Evolutionary conservation across 2,113 vertebrate genomes (phyloP).

Genomic region (Pedionomus torquatus): DNA sequence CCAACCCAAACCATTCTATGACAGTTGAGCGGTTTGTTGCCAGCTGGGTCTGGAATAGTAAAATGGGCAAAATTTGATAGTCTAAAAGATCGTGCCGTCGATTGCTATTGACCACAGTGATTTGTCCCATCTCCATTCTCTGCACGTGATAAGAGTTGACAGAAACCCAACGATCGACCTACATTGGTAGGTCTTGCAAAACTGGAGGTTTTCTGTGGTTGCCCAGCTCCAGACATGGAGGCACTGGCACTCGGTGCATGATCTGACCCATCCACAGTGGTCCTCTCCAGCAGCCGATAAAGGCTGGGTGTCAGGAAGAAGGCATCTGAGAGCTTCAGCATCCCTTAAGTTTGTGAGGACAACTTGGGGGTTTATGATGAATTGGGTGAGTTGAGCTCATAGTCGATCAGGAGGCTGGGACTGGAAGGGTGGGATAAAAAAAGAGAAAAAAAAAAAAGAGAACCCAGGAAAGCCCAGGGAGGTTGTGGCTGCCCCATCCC

Average conservation of each 20-base stretch:
- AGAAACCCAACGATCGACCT: background rate
- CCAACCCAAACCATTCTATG: background rate
- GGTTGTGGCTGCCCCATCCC: too few species aligned
- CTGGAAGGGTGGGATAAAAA: background rate
- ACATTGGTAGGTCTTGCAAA: background rate
- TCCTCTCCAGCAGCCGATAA: background rate
- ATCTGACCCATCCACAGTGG: rapidly evolving
- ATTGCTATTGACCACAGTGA: background rate
- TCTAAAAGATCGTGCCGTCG: rapidly evolving
- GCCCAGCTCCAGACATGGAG: too few species aligned
- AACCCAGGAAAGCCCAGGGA: too few species aligned
- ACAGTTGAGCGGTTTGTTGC: background rate
- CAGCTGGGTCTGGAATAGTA: background rate
- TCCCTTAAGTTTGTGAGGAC: too few species aligned
- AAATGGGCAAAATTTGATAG: too few species aligned
- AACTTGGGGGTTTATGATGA: background rate
- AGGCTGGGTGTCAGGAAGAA: background rate
- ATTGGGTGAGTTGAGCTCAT: background rate
- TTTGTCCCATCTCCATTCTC: background rate
- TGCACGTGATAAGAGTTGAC: rapidly evolving
- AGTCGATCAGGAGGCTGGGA: background rate
- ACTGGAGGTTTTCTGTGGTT: background rate
- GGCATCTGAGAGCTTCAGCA: background rate
- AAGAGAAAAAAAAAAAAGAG: too few species aligned
- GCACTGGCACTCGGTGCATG: background rate